Evolutionary conservation across 2,888 invertebrate genomes (phyloP), one percentile per base, ranked within the genome.

Genomic region (Rhagonycha fulva): DNA sequence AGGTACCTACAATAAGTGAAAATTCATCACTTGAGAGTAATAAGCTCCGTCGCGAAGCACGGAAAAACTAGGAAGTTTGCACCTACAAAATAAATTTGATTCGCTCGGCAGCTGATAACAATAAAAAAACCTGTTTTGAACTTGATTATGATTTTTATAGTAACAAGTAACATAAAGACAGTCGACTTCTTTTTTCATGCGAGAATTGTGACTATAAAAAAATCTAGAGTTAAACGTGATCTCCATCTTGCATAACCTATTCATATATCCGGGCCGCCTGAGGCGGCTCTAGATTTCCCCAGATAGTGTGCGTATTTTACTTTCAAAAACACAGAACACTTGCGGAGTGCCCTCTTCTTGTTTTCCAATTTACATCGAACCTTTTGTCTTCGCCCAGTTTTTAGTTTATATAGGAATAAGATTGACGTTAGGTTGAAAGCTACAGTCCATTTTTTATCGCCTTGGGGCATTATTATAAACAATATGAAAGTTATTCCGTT

Each of bases 251-350:
- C 82, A 80, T 84, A 83, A 82, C 82, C 81, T 82, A 83, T 83
- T 82, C 82, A 83, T 82, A 82, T 81, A 82, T 81, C 81, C 63
- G 26, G 79, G 80, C 78, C 81, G 81, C 82, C 78, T 75, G 81
- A 80, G 83, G 84, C 83, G 82, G 76, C 76, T 72, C 80, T 83
- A 84, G 84, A 84, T 84, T 84, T 85, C 84, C 84, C 85, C 78
- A 82, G 84, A 84, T 81, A 81, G 81, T 78, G 82, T 66, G 80
- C 79, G 80, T 83, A 84, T 85, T 84, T 84, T 84, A 84, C 84
- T 84, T 83, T 82, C 81, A 83, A 82, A 84, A 81, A 85, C 76
- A 83, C 81, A 78, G 76, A 74, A 68, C 78, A 75, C 78, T 77
- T 78, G 80, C 79, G 72, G 77, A 78, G 82, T 78, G 80, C 81